A percentile compares a stretch with the other conserved stretches of the same genome.
These are phyloP conservation scores for Lasioglossum pauxillum DNA, from an alignment of 2,888 invertebrate genomes.

Conservation along the genomic window DNA sequence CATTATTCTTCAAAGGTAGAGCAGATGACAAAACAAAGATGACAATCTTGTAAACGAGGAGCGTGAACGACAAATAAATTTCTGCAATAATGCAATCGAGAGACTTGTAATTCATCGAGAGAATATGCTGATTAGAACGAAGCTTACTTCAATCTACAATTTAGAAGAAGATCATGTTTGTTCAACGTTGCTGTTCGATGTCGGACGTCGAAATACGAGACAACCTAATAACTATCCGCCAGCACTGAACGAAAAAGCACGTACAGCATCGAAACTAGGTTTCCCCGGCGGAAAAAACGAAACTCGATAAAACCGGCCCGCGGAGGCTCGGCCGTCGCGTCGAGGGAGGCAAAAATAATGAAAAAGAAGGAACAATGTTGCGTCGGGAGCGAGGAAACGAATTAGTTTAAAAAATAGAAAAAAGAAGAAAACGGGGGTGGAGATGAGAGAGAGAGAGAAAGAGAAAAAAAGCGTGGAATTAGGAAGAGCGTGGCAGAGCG, in stretches of 20 bases:
- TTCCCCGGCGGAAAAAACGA: constrained; percentile 1
- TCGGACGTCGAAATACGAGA: not conserved
- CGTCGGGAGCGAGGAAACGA: not conserved
- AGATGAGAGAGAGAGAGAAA: not conserved
- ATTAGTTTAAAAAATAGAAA: not conserved
- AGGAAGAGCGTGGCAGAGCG: not conserved
- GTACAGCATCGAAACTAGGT: constrained; percentile 6
- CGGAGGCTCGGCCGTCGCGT: not conserved
- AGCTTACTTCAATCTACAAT: no score
- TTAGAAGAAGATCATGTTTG: not conserved
- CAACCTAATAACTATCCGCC: not conserved
- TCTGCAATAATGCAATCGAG: no score
- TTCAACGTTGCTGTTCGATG: not conserved
- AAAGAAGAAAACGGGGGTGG: not conserved
- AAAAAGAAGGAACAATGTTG: not conserved
- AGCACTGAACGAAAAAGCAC: not conserved
- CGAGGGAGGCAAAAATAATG: not conserved
- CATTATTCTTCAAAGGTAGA: no score
- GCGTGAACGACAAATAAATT: no score
- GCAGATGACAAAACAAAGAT: no score
- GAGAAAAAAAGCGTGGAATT: not conserved
- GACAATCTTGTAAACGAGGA: no score
- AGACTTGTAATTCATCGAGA: no score
- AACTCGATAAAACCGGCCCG: constrained; percentile 6
- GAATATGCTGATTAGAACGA: no score